Base-by-base conservation (phyloP, 1,140 invertebrate genomes). In the Hestina assimilis region DNA sequence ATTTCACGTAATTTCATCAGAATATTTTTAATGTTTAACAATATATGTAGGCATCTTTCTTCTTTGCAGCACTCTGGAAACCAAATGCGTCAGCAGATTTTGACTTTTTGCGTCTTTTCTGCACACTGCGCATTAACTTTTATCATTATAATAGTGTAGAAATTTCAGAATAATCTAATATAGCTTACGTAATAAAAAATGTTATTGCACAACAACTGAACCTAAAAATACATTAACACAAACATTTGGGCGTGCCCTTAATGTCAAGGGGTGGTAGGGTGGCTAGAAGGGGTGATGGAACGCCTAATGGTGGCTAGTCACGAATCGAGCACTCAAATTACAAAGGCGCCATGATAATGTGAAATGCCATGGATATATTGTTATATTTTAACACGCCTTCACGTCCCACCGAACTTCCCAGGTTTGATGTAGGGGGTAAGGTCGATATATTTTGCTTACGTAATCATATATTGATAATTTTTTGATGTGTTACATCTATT, bases 281-380 rank as follows among this genome's bases (percentile, higher is more conserved):
- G 65, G 43, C 42, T 35, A 48, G 41, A 63, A 63, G 64, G 73
- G 68, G 66, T 69, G 67, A 50, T 66, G 73, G 78, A 75, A 66
- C 63, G 52, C 63, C 64, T 84, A 84, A 84, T 84, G 73, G 76
- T 57, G 31, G 24, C 59, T 12, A 72, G 78, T 79, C 81, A 84
- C 81, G 81, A 76, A 68, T 56, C 21, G 60, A 40, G 38, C 67
- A 69, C 71, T 71, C 58, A 75, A 79, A 80, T 73, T 75, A 69
- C 69, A 23, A 17, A 26, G 58, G 42, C 58, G 50, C 58, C 59
- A 26, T 14, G 48, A 38, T 53, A 35, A 58, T 43, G 28, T 48
- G 35, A 9, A 23, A 40, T 20, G 33, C 15, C 33, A 38, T 26
- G 28, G 54, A 48, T 57, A 48, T 42, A 52, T 41, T 29, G 41